These are phyloP conservation scores for Philereme vetulata DNA, from an alignment of 2,888 invertebrate species.

Conservation along the genomic window DNA sequence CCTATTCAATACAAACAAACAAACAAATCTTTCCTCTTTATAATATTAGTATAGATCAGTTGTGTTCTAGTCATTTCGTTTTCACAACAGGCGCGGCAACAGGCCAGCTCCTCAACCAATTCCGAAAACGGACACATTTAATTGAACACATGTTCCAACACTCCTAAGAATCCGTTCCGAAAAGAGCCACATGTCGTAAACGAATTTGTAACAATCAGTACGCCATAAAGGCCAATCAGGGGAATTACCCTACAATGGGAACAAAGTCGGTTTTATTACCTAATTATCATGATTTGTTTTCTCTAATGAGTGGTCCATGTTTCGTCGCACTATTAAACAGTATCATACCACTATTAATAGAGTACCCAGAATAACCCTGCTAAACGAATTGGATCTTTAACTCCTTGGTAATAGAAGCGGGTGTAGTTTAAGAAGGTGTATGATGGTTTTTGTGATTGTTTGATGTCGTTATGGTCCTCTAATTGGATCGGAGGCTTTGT, in stretches of 20 bases:
- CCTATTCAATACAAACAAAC: too few species aligned
- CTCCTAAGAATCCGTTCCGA: conserved; percentile 32
- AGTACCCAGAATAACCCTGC: conserved; percentile 1
- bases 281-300: conserved; percentile 82
- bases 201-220: conserved; percentile 79
- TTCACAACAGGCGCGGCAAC: too few species aligned
- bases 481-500: conserved; percentile 72
- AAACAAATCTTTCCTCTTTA: too few species aligned
- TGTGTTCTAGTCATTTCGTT: too few species aligned
- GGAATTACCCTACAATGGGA: conserved; percentile 69
- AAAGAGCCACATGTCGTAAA: conserved; percentile 54
- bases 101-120: not conserved
- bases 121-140: conserved; percentile 9
- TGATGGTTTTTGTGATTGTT: conserved; percentile 45
- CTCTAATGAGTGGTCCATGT: conserved; percentile 69
- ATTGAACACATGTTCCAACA: conserved; percentile 24
- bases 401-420: conserved; percentile 7
- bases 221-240: conserved; percentile 71
- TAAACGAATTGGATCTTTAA: conserved; percentile 40
- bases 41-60: too few species aligned
- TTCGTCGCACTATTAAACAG: conserved; percentile 58
- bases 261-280: conserved; percentile 71
- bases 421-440: conserved; percentile 5
- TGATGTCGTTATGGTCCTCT: conserved; percentile 65
- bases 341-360: conserved; percentile 21